Evolutionary conservation across 2,888 invertebrate species (phyloP).

Genomic region (Metellina segmentata): DNA sequence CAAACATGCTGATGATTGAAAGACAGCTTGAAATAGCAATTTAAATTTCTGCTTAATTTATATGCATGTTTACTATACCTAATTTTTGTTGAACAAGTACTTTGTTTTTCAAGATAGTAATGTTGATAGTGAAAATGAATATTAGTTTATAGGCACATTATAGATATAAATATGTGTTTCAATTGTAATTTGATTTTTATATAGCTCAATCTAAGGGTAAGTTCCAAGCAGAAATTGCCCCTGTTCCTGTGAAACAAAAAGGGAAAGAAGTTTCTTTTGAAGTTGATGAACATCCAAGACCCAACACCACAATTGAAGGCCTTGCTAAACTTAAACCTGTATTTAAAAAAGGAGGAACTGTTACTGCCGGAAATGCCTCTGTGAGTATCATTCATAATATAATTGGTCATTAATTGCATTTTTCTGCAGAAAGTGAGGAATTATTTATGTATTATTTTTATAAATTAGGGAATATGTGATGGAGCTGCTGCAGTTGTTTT

Average conservation of each 20-base stretch:
- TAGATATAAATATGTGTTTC: no score
- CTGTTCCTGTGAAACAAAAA: constrained; percentile 90
- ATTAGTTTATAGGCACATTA: no score
- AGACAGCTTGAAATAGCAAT: no score
- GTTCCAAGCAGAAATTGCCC: constrained; percentile 94
- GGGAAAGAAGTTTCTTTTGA: constrained; percentile 88
- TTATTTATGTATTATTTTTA: constrained; percentile 19
- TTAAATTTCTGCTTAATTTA: no score
- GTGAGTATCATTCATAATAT: constrained; percentile 83
- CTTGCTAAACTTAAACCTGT: constrained; percentile 92
- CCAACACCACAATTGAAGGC: constrained; percentile 91
- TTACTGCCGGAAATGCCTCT: constrained; percentile 96
- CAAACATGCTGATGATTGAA: no score
- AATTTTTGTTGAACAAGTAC: no score
- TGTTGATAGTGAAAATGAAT: no score
- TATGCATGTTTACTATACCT: no score
- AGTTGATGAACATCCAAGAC: constrained; percentile 96
- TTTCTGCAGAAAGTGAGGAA: not conserved
- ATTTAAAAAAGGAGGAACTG: constrained; percentile 96
- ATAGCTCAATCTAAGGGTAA: constrained; percentile 92
- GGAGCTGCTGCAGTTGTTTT: constrained; percentile 96
- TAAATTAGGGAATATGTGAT: constrained; percentile 94
- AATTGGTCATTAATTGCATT: no score
- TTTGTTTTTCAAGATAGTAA: no score
- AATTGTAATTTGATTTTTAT: no score